Conservation (phyloP, 2,888 invertebrate genomes). For the Ctena decussata region DNA sequence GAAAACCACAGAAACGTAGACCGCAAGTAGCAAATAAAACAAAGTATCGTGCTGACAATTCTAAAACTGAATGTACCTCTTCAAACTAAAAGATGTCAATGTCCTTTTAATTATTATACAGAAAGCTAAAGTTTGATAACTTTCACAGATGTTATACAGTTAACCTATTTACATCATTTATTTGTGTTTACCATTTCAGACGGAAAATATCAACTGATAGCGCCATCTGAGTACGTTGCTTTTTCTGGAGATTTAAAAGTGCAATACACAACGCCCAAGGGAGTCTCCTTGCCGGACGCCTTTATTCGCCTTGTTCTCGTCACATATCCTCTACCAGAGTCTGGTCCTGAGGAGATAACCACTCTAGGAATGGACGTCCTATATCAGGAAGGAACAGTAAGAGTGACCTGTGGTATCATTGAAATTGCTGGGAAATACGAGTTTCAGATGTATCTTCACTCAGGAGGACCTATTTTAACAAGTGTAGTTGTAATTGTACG, state of each 20-base stretch:
- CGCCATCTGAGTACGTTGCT: slow-evolving; percentile 75
- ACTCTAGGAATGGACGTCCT: slow-evolving; percentile 70
- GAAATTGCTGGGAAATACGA: slow-evolving; percentile 80
- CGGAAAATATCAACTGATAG: slow-evolving; percentile 69
- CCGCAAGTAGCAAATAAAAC: not conserved
- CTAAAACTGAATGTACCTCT: not conserved
- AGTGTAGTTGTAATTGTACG: slow-evolving; percentile 69
- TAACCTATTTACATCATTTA: not conserved
- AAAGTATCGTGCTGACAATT: not conserved
- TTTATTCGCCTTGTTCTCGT: slow-evolving; percentile 75
- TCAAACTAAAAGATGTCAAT: not conserved
- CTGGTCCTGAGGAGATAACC: slow-evolving; percentile 70
- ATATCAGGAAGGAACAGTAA: slow-evolving; percentile 68
- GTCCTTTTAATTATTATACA: not conserved
- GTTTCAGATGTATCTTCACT: slow-evolving; percentile 76
- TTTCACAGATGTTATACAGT: not conserved
- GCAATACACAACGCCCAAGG: slow-evolving; percentile 75
- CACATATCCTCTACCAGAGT: slow-evolving; percentile 17
- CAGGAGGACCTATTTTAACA: slow-evolving; percentile 73
- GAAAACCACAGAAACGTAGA: not conserved
- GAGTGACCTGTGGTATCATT: slow-evolving; percentile 80
- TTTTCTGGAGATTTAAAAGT: slow-evolving; percentile 80
- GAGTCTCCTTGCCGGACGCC: slow-evolving; percentile 76
- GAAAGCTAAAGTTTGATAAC: not conserved
- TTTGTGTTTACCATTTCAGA: slow-evolving; percentile 73